A percentile compares a stretch with the other conserved stretches of the same genome.
phyloP scores from a whole-genome alignment of 2,888 invertebrate genomes.

The Lycocerus yunnanus region DNA sequence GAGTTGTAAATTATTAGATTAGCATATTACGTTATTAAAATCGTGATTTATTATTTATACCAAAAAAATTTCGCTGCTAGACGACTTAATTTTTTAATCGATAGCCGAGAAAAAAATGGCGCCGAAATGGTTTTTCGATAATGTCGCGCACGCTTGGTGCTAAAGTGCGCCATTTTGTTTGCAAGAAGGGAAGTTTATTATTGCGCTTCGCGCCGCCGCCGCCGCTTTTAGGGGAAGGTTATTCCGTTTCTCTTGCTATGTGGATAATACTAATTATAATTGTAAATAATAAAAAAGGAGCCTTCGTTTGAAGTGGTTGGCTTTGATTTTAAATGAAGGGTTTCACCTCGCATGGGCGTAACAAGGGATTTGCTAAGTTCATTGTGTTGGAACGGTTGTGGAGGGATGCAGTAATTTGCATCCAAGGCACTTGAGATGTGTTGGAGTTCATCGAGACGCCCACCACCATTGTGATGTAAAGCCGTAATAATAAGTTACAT shows the following conservation, averaged over 20 bases:
- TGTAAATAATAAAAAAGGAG: neutral
- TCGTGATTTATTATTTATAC: neutral
- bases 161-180: neutral
- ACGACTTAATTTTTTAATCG: neutral
- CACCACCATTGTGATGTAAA: conserved; percentile 49
- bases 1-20: conserved; percentile 17
- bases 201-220: no score
- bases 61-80: neutral
- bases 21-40: neutral
- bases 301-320: conserved; percentile 12
- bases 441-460: conserved; percentile 53
- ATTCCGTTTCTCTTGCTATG: neutral
- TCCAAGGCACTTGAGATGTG: conserved; percentile 47
- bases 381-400: conserved; percentile 39
- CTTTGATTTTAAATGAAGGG: conserved; percentile 17
- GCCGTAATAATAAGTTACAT: conserved; percentile 48
- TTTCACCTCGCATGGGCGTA: conserved; percentile 18
- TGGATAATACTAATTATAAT: no score
- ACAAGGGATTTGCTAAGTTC: conserved; percentile 27
- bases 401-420: conserved; percentile 36
- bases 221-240: neutral
- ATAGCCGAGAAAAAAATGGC: neutral
- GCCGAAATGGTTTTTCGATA: neutral
- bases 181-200: neutral
- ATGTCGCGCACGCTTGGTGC: neutral